Evolutionary conservation across 2,888 invertebrate genomes (phyloP), one percentile per base, ranked within the genome.

Genomic region (Parthenolecanium corni): DNA sequence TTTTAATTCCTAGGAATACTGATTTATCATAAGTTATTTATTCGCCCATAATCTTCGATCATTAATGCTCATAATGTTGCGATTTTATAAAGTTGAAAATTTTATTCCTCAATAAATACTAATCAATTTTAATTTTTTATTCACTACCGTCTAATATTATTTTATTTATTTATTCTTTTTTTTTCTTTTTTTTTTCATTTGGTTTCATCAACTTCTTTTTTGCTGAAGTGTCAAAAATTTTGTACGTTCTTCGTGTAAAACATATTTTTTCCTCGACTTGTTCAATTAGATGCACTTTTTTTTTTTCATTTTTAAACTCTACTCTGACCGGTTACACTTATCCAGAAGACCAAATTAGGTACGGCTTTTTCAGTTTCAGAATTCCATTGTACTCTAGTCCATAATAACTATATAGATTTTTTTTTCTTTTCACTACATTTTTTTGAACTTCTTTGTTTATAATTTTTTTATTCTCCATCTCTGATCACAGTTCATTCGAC

Each of bases 321-420:
- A 46, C 25, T 24, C 46, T 57, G 57, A 57, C 57, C 57, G 57
- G 57, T 57, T 57, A 57, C 44, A 25, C 31, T 47, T 46, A 57
- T 42, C 44, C 57, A 12, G 46, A 42, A 25, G 57, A 57, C 57
- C 57, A 57, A 57, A 46, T 57, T 57, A 57, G 57, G 46, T 57
- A 57, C 57, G 57, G 46, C 57, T 57, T 57, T 57, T 31, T 57
- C 46, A 57, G 57, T 46, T 57, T 57, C 46, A 44, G 57, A 57
- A 57, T 57, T 44, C 57, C 46, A 57, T 57, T 57, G 57, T 57
- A 57, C 44, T 57, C 57, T 25, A 46, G 46, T 57, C 42, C 46
- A 40, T 57, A 57, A 57, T 57, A 57, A 44, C 31, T 31, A 31
- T 31, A 31, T 31, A 31, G 4, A 31, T 31, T 31, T 31, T 31